A percentile compares a stretch with the other conserved stretches of the same genome.
Evolutionary conservation across 2,113 vertebrate genomes (phyloP).

Genomic region (Ceuthmochares aereus): DNA sequence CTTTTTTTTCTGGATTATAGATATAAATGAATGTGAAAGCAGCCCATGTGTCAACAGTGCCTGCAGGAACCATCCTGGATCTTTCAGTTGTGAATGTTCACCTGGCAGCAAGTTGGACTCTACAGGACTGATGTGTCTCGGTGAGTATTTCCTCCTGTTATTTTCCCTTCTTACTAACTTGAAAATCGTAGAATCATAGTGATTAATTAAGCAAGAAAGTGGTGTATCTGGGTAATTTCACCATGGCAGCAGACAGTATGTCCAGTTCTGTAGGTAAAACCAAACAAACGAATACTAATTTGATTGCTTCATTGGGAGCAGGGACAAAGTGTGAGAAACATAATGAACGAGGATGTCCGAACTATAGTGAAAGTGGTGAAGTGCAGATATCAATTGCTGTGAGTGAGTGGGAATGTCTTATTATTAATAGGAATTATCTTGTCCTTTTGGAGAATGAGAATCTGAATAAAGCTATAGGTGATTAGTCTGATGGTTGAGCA

Average conservation of each 20-base stretch:
- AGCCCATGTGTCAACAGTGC: constrained; percentile 82
- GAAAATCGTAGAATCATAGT: neutral
- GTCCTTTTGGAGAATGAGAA: neutral
- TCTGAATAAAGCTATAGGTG: neutral
- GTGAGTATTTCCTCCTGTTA: constrained; percentile 61
- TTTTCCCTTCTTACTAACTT: neutral
- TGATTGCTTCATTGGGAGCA: neutral
- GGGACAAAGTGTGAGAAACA: neutral
- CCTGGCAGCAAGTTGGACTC: constrained; percentile 83
- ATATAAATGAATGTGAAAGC: constrained; percentile 87
- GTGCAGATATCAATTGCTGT: neutral
- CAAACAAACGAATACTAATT: neutral
- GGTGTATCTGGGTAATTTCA: neutral
- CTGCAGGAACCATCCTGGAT: constrained; percentile 87
- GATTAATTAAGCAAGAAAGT: neutral
- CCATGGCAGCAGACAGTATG: neutral
- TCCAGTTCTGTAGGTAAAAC: neutral
- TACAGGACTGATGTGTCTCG: constrained; percentile 83
- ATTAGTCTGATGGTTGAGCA: neutral
- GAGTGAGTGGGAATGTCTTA: neutral
- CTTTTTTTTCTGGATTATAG: constrained; percentile 77
- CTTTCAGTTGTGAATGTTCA: constrained; percentile 85
- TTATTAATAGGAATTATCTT: neutral
- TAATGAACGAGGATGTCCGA: neutral
- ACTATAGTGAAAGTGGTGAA: neutral